These are phyloP conservation scores for Notamacropus eugenii DNA, from an alignment of 2,797 vertebrate genomes.

Conservation along the genomic window DNA sequence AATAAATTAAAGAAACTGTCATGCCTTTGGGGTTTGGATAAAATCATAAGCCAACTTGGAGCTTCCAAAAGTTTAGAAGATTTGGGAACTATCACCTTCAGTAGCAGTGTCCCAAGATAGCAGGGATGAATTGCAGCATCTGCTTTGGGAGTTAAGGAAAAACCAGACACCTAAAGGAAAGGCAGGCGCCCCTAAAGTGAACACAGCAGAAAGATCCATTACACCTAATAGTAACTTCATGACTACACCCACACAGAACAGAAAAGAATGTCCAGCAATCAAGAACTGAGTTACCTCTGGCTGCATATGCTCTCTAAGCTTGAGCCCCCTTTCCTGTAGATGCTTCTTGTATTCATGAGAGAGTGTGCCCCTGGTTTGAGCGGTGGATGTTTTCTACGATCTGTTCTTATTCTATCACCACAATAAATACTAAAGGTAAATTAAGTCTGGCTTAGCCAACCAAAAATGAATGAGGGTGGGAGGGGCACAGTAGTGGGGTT, in stretches of 20 bases:
- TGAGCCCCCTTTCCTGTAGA: background rate
- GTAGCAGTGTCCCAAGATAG: background rate
- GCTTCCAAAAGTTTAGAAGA: background rate
- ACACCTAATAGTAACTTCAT: background rate
- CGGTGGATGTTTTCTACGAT: background rate
- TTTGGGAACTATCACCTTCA: background rate
- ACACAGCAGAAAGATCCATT: background rate
- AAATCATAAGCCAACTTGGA: background rate
- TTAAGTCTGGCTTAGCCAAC: background rate
- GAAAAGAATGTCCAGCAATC: no score
- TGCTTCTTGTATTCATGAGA: background rate
- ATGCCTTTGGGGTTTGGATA: background rate
- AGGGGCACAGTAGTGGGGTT: background rate
- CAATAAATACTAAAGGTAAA: background rate
- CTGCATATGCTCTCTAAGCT: background rate
- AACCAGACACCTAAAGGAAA: background rate
- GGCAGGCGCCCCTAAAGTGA: background rate
- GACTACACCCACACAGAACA: no score
- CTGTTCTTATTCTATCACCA: background rate
- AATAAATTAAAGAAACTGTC: background rate
- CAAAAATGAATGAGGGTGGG: background rate
- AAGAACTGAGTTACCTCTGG: background rate
- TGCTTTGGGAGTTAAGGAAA: background rate
- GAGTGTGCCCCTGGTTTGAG: background rate
- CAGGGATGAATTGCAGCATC: background rate